A percentile compares a stretch with the other conserved stretches of the same genome.
Conservation (phyloP, 2,888 invertebrate species). For the Acanthacorydalis orientalis region DNA sequence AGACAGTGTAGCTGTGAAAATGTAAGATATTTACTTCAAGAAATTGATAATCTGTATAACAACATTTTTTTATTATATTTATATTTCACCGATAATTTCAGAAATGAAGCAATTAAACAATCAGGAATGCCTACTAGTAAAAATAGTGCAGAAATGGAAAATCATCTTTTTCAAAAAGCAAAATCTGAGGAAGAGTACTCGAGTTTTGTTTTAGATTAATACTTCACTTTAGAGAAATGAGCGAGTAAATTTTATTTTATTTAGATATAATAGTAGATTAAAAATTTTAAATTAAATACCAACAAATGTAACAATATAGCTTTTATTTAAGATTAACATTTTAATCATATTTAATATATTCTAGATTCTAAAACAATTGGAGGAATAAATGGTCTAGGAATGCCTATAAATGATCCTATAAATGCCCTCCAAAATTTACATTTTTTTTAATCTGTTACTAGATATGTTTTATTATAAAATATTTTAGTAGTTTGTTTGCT, state of each 20-base stretch:
- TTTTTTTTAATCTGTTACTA: too few species aligned
- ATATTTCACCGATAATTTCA: too few species aligned
- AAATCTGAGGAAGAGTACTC: constrained; percentile 80
- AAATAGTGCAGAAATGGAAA: constrained; percentile 86
- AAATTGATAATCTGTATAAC: too few species aligned
- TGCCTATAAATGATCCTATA: constrained; percentile 58
- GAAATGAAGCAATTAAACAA: constrained; percentile 75
- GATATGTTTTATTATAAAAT: too few species aligned
- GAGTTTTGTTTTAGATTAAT: constrained; percentile 75
- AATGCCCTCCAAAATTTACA: constrained; percentile 73
- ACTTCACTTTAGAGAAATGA: constrained; percentile 78
- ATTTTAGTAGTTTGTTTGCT: too few species aligned
- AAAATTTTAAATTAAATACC: too few species aligned
- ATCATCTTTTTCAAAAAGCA: constrained; percentile 81
- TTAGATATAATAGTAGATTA: too few species aligned
- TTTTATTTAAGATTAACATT: too few species aligned
- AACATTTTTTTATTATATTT: too few species aligned
- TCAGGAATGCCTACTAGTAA: constrained; percentile 70
- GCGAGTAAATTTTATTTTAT: too few species aligned
- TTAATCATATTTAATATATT: not conserved
- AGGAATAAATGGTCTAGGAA: constrained; percentile 36
- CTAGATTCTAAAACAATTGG: constrained; percentile 29
- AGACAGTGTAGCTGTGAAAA: constrained; percentile 73
- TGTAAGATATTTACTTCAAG: constrained; percentile 33
- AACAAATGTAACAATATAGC: too few species aligned